These are phyloP conservation scores for Drosophila melanosoma DNA, from an alignment of 2,888 invertebrate genomes.

Conservation along the genomic window DNA sequence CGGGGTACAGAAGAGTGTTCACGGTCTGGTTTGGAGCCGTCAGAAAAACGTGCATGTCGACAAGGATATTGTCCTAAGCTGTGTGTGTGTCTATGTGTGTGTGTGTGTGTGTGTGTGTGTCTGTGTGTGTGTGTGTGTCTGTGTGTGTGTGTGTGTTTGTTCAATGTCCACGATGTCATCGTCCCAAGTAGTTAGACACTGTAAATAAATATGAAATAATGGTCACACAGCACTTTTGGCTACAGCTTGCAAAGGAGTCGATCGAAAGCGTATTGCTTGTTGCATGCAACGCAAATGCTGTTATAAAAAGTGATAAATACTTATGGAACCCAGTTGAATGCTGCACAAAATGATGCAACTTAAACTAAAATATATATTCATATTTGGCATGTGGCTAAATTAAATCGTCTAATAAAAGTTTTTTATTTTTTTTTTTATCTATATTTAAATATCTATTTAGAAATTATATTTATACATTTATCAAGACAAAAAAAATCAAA, in stretches of 20 bases:
- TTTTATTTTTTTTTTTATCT: background rate
- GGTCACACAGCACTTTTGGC: slow-evolving; percentile 18
- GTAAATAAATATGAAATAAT: slow-evolving; percentile 35
- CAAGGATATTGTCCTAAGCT: slow-evolving; percentile 56
- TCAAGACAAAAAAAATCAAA: background rate
- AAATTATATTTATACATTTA: background rate
- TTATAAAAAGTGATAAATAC: slow-evolving; percentile 1
- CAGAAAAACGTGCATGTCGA: slow-evolving; percentile 71
- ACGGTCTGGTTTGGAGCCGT: slow-evolving; percentile 45
- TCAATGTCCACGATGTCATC: no score
- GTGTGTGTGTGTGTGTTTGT: no score
- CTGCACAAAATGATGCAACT: background rate
- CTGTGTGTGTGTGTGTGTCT: no score
- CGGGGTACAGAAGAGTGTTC: background rate
- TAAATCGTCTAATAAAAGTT: background rate
- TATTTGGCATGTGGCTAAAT: background rate
- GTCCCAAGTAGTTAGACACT: slow-evolving; percentile 53
- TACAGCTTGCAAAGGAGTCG: background rate
- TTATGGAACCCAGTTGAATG: background rate
- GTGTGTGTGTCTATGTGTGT: slow-evolving; percentile 12
- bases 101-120: no score
- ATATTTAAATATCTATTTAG: background rate
- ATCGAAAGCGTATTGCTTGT: background rate
- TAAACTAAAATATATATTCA: background rate
- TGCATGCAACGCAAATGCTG: background rate